These are phyloP conservation scores for Melanotaenia maccullochi DNA, from an alignment of 2,797 vertebrate genomes.

Conservation along the genomic window DNA sequence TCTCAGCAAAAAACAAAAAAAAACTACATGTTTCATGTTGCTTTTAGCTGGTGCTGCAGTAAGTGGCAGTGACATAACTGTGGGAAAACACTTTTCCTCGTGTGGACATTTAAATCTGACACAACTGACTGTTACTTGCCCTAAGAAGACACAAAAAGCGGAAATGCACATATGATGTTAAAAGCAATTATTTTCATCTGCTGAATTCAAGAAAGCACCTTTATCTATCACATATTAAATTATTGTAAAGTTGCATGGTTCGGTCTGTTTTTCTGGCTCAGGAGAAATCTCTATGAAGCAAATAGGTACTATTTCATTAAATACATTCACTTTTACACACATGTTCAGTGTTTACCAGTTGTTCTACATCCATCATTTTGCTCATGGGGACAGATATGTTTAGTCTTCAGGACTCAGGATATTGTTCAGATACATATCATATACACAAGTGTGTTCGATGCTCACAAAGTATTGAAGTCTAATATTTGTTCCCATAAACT, in stretches of 20 bases:
- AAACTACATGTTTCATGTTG: neutral
- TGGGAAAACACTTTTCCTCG: conserved; percentile 8
- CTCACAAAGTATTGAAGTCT: neutral
- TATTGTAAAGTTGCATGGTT: neutral
- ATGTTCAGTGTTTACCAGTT: neutral
- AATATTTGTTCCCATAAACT: neutral
- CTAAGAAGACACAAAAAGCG: neutral
- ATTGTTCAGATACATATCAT: neutral
- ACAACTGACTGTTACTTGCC: neutral
- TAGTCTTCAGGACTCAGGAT: neutral
- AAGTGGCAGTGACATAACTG: conserved; percentile 20
- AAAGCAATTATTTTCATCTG: neutral
- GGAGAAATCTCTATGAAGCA: neutral
- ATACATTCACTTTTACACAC: neutral
- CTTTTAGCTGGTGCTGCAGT: neutral
- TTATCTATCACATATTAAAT: neutral
- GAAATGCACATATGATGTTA: neutral
- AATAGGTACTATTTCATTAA: neutral
- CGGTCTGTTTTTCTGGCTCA: neutral
- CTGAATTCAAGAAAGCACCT: neutral
- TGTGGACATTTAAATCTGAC: neutral
- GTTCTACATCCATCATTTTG: neutral
- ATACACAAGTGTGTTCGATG: neutral
- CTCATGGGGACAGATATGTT: neutral
- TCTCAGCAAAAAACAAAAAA: neutral